Evolutionary conservation across 2,113 vertebrate species (phyloP).

Genomic region (Cyanoramphus novaezelandiae): DNA sequence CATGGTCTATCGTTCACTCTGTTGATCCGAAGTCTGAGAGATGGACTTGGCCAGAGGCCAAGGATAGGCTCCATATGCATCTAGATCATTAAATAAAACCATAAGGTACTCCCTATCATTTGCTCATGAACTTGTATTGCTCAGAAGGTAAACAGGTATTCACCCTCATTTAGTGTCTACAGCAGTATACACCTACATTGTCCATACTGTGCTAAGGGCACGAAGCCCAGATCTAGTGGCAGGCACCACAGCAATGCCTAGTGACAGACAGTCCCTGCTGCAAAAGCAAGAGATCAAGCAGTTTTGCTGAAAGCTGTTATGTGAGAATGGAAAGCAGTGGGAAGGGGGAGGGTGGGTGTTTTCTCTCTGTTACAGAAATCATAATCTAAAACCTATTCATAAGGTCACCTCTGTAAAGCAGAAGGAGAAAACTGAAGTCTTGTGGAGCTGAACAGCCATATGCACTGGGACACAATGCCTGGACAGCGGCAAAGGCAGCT

Average conservation of each 20-base stretch:
- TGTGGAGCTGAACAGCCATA: neutral
- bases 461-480: neutral
- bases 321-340: neutral
- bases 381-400: neutral
- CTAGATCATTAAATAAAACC: neutral
- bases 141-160: neutral
- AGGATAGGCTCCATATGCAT: neutral
- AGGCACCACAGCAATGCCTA: neutral
- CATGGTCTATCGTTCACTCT: neutral
- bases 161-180: neutral
- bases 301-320: neutral
- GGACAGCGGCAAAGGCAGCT: neutral
- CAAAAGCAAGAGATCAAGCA: neutral
- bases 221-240: neutral
- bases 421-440: neutral
- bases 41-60: neutral
- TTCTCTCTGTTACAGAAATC: neutral
- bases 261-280: neutral
- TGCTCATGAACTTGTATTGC: neutral
- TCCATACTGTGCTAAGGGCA: neutral
- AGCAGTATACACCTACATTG: neutral
- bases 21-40: neutral
- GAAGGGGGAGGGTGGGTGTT: rapidly evolving
- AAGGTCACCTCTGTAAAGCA: neutral
- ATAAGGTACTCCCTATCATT: neutral